Evolutionary conservation across 2,797 vertebrate species (phyloP).

Genomic region (Syndactyla subalaris): DNA sequence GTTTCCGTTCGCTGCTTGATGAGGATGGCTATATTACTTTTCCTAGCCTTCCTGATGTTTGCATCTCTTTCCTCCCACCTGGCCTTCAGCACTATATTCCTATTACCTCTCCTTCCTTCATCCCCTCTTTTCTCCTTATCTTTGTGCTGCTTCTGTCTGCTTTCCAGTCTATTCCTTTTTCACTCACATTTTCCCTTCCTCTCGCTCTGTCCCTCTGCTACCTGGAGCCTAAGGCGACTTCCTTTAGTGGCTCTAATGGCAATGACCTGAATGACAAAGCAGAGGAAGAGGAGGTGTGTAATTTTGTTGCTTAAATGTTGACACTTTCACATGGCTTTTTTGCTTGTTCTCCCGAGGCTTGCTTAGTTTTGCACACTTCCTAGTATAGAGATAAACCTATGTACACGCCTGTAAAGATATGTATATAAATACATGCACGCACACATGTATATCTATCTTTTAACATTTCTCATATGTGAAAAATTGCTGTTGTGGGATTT

Average conservation of each 20-base stretch:
- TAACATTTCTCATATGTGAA: not conserved
- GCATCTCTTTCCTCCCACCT: slow-evolving; percentile 77
- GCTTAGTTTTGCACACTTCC: slow-evolving; percentile 40
- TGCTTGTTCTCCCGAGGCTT: not conserved
- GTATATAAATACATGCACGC: not conserved
- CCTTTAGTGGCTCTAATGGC: slow-evolving; percentile 69
- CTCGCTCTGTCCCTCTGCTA: slow-evolving; percentile 92
- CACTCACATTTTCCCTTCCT: slow-evolving; percentile 89
- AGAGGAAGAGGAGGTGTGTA: slow-evolving; percentile 88
- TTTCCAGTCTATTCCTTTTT: slow-evolving; percentile 89
- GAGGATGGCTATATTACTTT: slow-evolving; percentile 77
- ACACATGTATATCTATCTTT: not conserved
- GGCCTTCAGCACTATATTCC: slow-evolving; percentile 82
- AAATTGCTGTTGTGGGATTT: not conserved
- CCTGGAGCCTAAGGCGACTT: slow-evolving; percentile 85
- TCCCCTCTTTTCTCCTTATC: slow-evolving; percentile 88
- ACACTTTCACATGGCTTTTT: slow-evolving; percentile 29
- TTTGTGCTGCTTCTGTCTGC: slow-evolving; percentile 90
- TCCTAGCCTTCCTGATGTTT: slow-evolving; percentile 80
- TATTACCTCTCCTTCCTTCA: slow-evolving; percentile 86
- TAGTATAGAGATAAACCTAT: not conserved
- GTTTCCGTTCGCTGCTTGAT: slow-evolving; percentile 78
- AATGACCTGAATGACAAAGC: slow-evolving; percentile 75
- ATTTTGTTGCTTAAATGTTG: slow-evolving; percentile 79
- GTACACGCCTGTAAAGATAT: not conserved